These are phyloP conservation scores for Takifugu bimaculatus DNA, from an alignment of 2,113 vertebrate genomes.

Conservation along the genomic window DNA sequence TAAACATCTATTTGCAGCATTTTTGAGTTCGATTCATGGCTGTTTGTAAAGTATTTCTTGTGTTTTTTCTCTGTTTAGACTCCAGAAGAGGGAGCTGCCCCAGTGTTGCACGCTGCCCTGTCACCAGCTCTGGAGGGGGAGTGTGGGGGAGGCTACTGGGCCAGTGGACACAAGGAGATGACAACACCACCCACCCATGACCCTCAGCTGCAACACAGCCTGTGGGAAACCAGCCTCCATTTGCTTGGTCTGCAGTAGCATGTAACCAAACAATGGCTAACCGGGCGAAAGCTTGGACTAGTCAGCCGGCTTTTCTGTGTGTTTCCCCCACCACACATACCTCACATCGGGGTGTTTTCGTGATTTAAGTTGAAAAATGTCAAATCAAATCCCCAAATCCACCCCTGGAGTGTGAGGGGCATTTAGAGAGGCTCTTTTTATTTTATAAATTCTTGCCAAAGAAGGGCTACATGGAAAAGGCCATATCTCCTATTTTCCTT, in stretches of 20 bases:
- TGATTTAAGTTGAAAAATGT: slow-evolving; percentile 8
- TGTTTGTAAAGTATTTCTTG: neutral
- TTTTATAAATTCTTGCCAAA: slow-evolving; percentile 28
- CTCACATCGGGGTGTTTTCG: slow-evolving; percentile 24
- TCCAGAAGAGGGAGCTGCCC: slow-evolving; percentile 61
- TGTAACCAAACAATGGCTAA: slow-evolving; percentile 14
- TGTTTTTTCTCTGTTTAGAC: slow-evolving; percentile 43
- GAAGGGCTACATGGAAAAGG: slow-evolving; percentile 52
- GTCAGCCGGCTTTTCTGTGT: slow-evolving; percentile 1
- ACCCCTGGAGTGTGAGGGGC: slow-evolving; percentile 39
- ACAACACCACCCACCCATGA: slow-evolving; percentile 50
- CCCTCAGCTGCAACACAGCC: slow-evolving; percentile 49
- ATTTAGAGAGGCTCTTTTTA: slow-evolving; percentile 1
- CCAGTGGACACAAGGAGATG: slow-evolving; percentile 49
- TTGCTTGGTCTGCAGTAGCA: slow-evolving; percentile 52
- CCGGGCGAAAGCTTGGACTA: slow-evolving; percentile 22
- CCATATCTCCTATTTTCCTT: slow-evolving; percentile 7
- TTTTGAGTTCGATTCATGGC: neutral
- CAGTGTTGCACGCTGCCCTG: slow-evolving; percentile 50
- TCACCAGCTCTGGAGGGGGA: slow-evolving; percentile 58
- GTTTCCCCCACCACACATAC: slow-evolving; percentile 5
- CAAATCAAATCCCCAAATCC: slow-evolving; percentile 23
- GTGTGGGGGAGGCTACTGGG: slow-evolving; percentile 59
- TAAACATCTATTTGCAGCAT: neutral
- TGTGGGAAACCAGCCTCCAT: slow-evolving; percentile 63